Conservation (phyloP, 2,797 vertebrate species). For the Graptemys geographica region DNA sequence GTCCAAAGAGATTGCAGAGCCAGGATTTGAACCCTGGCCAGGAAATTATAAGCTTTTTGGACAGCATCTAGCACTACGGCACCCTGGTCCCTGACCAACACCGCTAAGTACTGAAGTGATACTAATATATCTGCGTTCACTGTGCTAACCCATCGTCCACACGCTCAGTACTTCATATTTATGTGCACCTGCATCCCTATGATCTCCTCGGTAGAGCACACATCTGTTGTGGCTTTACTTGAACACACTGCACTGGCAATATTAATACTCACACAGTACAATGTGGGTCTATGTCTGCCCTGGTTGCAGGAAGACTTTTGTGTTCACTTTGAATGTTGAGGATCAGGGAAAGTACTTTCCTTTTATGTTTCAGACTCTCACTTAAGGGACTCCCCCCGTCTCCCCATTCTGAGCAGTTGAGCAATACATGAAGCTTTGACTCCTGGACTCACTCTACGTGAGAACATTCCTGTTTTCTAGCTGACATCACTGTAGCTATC, state of each 20-base stretch:
- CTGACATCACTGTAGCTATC: neutral
- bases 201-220: neutral
- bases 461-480: neutral
- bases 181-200: neutral
- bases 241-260: neutral
- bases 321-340: neutral
- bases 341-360: neutral
- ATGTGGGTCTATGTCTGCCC: neutral
- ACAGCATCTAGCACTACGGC: neutral
- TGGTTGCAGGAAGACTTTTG: neutral
- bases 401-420: neutral
- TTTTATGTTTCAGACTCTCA: neutral
- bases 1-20: neutral
- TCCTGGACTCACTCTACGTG: neutral
- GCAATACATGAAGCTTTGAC: neutral
- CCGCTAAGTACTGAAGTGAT: neutral
- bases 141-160: neutral
- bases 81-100: neutral
- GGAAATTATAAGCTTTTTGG: neutral
- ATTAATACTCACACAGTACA: neutral
- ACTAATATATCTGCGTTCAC: neutral
- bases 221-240: neutral
- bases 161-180: neutral
- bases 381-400: neutral
- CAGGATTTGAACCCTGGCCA: neutral